Percentiles rank a stretch among this genome's conserved stretches.
Conservation (phyloP, 1,140 invertebrate genomes). For the Delia radicum region DNA sequence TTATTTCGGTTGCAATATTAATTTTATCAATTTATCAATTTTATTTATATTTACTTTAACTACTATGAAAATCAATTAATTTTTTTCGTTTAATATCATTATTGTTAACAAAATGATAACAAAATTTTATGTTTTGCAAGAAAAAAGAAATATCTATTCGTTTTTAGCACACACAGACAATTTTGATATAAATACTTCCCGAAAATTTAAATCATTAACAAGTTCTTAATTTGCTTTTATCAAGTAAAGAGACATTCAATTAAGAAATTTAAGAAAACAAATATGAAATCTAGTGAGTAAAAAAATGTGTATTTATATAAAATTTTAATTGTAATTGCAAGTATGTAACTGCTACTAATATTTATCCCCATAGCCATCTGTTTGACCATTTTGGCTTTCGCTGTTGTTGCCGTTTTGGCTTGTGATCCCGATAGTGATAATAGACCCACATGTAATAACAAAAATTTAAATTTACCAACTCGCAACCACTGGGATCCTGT, state of each 20-base stretch:
- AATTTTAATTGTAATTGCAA: neutral
- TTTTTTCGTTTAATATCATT: neutral
- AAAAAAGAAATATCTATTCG: too few species aligned
- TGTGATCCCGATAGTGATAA: neutral
- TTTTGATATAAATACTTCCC: neutral
- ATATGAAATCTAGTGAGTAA: neutral
- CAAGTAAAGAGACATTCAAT: too few species aligned
- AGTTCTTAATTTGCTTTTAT: neutral
- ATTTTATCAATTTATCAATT: too few species aligned
- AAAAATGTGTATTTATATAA: too few species aligned
- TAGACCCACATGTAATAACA: neutral
- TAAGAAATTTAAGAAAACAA: neutral
- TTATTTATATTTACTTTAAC: too few species aligned
- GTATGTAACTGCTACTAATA: neutral
- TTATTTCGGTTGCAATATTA: too few species aligned
- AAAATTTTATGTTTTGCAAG: neutral
- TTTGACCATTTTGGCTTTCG: neutral
- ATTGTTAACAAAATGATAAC: neutral
- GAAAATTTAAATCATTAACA: too few species aligned
- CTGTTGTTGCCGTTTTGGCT: neutral
- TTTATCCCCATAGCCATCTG: too few species aligned
- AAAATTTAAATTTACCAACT: neutral
- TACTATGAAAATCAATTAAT: neutral
- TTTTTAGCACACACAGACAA: too few species aligned
- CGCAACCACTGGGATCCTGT: neutral